Conservation (phyloP, 2,797 vertebrate species). For the Cyprinella venusta region DNA sequence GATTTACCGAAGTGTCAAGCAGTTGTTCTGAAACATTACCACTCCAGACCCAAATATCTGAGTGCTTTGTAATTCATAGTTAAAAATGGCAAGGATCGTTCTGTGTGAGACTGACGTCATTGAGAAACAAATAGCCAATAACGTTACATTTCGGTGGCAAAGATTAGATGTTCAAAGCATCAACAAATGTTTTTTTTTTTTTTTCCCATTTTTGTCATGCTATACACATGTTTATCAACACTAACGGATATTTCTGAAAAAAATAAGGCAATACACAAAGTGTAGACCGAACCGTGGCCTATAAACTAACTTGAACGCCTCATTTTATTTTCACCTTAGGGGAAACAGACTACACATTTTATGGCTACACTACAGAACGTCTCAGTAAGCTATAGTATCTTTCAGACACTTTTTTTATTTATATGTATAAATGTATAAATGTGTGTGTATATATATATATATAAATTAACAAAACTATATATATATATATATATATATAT, state of each 20-base stretch:
- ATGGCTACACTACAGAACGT: neutral
- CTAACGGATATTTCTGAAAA: conserved; percentile 14
- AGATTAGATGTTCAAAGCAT: neutral
- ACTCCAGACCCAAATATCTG: conserved; percentile 1
- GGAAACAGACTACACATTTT: neutral
- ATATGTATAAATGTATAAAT: neutral
- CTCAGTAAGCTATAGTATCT: conserved; percentile 11
- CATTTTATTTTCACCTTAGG: neutral
- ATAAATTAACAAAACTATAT: no score
- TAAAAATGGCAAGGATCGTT: conserved; percentile 20
- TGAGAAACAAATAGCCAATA: conserved; percentile 27
- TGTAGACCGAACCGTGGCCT: conserved; percentile 36
- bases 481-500: neutral
- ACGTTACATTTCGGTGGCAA: conserved; percentile 1
- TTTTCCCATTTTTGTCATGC: neutral
- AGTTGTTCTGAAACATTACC: neutral
- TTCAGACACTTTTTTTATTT: conserved; percentile 22
- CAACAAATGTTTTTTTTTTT: neutral
- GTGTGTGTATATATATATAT: neutral
- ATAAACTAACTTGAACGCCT: conserved; percentile 26
- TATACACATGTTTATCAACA: conserved; percentile 2
- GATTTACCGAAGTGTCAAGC: neutral
- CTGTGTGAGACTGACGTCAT: conserved; percentile 44
- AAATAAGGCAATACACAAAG: conserved; percentile 29
- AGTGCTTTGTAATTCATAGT: conserved; percentile 31